Evolutionary conservation across 1,140 invertebrate genomes (phyloP).

Genomic region (Wasmannia auropunctata): DNA sequence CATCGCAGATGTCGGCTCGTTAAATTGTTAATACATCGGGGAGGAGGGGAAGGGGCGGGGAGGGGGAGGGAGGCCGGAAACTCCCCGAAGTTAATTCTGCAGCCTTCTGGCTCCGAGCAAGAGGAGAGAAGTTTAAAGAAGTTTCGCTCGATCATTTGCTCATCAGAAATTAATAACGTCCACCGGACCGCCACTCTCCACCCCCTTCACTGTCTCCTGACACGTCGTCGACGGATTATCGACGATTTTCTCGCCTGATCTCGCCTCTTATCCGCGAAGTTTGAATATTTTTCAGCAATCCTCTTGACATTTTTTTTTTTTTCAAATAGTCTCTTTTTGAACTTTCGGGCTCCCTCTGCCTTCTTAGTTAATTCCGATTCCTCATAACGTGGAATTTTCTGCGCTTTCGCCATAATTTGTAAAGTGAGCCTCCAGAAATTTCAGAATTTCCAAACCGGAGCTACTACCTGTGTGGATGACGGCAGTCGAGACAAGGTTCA

Average conservation of each 20-base stretch:
- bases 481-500: too few species aligned
- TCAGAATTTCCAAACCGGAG: not conserved
- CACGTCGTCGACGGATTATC: constrained; percentile 6
- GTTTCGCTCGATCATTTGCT: constrained; percentile 30
- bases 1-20: constrained; percentile 80
- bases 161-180: constrained; percentile 38
- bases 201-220: not conserved
- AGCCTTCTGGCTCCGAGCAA: constrained; percentile 13
- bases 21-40: constrained; percentile 81
- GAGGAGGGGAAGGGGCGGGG: too few species aligned
- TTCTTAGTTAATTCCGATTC: not conserved
- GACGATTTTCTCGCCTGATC: not conserved
- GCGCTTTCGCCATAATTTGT: not conserved
- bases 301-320: not conserved
- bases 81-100: constrained; percentile 70
- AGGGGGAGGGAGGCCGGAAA: constrained; percentile 67
- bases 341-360: not conserved
- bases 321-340: not conserved
- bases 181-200: not conserved
- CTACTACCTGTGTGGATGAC: not conserved
- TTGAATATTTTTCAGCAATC: not conserved
- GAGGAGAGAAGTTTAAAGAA: constrained; percentile 30
- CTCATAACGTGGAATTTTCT: not conserved
- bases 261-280: not conserved
- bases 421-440: not conserved